phyloP scores from a whole-genome alignment of 2,888 invertebrate genomes.

The Apodemia hepburni region DNA sequence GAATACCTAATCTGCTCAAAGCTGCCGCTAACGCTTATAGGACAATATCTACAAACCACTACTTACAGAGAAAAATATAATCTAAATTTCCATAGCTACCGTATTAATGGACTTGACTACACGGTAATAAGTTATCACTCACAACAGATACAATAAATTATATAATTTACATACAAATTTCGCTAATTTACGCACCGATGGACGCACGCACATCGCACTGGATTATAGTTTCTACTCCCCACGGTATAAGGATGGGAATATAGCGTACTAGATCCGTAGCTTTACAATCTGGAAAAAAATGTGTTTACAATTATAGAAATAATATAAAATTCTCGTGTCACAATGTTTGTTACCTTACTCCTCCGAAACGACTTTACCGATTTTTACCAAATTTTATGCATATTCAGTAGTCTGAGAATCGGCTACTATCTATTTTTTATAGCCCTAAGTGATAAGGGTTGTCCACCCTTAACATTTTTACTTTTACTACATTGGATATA shows the following conservation, averaged over 20 bases:
- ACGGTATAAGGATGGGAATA: neutral
- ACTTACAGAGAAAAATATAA: constrained; percentile 11
- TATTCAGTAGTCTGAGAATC: too few species aligned
- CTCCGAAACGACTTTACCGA: too few species aligned
- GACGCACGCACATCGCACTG: neutral
- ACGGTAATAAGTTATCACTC: constrained; percentile 3
- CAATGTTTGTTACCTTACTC: too few species aligned
- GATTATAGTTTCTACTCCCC: neutral
- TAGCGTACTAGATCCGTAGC: neutral
- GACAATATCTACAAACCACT: constrained; percentile 1
- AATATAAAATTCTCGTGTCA: too few species aligned
- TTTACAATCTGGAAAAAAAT: neutral
- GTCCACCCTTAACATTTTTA: too few species aligned
- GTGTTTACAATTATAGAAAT: too few species aligned
- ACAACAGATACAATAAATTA: constrained; percentile 4
- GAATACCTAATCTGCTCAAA: too few species aligned
- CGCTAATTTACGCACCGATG: constrained; percentile 5
- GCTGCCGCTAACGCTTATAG: neutral
- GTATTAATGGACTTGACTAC: constrained; percentile 11
- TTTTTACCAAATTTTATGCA: too few species aligned
- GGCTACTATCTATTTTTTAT: too few species aligned
- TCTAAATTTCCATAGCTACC: neutral
- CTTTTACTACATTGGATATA: too few species aligned
- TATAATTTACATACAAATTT: neutral
- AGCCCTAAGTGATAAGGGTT: too few species aligned